Conservation (phyloP, 2,113 vertebrate genomes). For the Lagopus muta region DNA sequence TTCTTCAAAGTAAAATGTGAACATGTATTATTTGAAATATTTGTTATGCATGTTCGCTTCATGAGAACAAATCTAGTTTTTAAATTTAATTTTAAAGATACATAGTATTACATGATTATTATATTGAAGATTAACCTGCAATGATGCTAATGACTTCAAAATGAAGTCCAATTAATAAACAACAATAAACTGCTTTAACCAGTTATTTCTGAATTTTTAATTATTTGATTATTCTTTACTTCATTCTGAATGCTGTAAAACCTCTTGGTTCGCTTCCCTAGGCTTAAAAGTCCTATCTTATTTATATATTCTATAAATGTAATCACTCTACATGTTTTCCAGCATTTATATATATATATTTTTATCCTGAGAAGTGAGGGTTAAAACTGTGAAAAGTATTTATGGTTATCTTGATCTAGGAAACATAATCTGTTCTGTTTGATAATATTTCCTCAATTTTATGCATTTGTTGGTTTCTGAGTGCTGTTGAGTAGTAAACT, state of each 20-base stretch:
- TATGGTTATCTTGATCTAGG: not conserved
- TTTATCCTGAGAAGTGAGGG: not conserved
- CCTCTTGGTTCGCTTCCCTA: not conserved
- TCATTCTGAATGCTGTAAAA: not conserved
- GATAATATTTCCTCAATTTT: not conserved
- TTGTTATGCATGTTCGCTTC: not conserved
- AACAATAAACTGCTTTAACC: not conserved
- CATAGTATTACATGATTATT: not conserved
- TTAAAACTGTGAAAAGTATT: not conserved
- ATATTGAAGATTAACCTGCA: not conserved
- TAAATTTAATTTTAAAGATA: not conserved
- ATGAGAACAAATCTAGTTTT: not conserved
- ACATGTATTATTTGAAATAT: not conserved
- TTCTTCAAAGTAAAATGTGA: not conserved
- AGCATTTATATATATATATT: not conserved
- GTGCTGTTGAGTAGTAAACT: not conserved
- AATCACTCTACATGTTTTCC: not conserved
- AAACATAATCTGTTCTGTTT: not conserved
- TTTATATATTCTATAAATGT: not conserved
- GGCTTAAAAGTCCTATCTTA: not conserved
- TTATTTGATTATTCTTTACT: not conserved
- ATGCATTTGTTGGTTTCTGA: not conserved
- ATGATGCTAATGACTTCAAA: conserved; percentile 3
- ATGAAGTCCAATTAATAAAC: not conserved
- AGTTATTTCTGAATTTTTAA: not conserved